Base-by-base conservation (phyloP, 2,797 vertebrate species). In the Crax fasciolata region DNA sequence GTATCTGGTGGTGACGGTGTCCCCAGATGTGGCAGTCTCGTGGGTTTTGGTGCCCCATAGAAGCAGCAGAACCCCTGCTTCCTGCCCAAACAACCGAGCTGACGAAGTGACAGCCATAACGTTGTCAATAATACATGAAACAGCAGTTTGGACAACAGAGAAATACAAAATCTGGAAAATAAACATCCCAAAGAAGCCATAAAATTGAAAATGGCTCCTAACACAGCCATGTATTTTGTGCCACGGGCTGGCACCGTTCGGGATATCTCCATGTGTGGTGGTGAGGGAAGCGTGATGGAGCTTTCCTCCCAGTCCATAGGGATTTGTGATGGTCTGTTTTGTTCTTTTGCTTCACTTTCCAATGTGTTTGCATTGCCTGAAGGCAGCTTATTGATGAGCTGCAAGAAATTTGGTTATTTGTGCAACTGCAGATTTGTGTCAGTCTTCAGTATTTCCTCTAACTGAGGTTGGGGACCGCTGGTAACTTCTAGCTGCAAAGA, bases 211-310 rank as follows among this genome's bases (percentile, higher is more conserved):
- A 28, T 6, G 75, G 28, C 57, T 87, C 81, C 54, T 23, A n/a
- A 44, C 19, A 9, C 11, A 6, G 55, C 71, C 20, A 13, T 24
- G 39, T 0, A 3, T 25, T 32, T 21, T 3, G 9, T 44, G 41
- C 41, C 14, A 0, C 0, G 0, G 38, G 49, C 32, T 61, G 57
- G 16, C 4, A 0, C 1, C 13, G 43, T n/a, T 55, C 7, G 2
- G 20, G 30, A 23, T 30, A 7, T 59, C 55, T 6, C 5, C 24
- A 27, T 13, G 4, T 15, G 38, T 28, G 66, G 12, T 1, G n/a
- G 41, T 16, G 5, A 16, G 84, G 48, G 75, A 43, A 10, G 28
- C 2, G 6, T 1, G 4, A 3, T 1, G 0, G 48, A 41, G 44
- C 43, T 86, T 55, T 39, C 23, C 13, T 54, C 46, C 2, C 3